A percentile compares a stretch with the other conserved stretches of the same genome.
phyloP scores from a whole-genome alignment of 30 jellyfish, hydroid and myxozoan species.

The Catostylus mosaicus region DNA sequence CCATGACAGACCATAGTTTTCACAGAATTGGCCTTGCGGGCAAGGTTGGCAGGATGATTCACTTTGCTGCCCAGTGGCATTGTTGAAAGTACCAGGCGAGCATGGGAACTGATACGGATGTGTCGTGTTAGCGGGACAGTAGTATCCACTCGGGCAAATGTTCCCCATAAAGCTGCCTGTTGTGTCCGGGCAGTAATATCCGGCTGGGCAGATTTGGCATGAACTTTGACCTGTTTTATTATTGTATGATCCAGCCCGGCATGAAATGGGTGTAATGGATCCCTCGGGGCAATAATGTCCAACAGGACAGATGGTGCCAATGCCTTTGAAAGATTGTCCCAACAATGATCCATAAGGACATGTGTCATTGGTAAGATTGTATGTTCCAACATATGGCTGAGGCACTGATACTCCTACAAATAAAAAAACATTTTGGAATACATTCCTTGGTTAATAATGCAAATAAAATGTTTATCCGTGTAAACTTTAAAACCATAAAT shows the following conservation, averaged over 20 bases:
- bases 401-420: slow-evolving; percentile 85
- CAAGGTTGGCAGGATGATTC: slow-evolving; percentile 80
- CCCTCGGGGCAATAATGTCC: slow-evolving; percentile 92
- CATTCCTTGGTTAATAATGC: not conserved
- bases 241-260: slow-evolving; percentile 87
- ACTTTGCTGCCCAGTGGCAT: slow-evolving; percentile 74
- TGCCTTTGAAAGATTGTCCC: slow-evolving; percentile 93
- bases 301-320: slow-evolving; percentile 92
- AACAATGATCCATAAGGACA: slow-evolving; percentile 89
- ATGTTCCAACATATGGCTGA: slow-evolving; percentile 80
- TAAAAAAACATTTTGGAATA: not conserved
- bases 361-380: slow-evolving; percentile 89
- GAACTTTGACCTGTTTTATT: slow-evolving; percentile 79
- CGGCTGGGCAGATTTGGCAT: slow-evolving; percentile 96
- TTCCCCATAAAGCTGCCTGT: slow-evolving; percentile 41
- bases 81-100: slow-evolving; percentile 90
- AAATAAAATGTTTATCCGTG: no score
- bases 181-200: slow-evolving; percentile 88
- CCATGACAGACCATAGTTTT: slow-evolving; percentile 80
- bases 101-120: slow-evolving; percentile 86
- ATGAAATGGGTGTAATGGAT: slow-evolving; percentile 70
- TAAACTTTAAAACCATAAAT: no score
- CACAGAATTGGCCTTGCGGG: slow-evolving; percentile 86
- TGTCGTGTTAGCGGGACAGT: slow-evolving; percentile 86
- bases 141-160: slow-evolving; percentile 87